A percentile compares a stretch with the other conserved stretches of the same genome.
Conservation (phyloP, 92 coral and sea anemone species). For the Plumapathes pennacea region DNA sequence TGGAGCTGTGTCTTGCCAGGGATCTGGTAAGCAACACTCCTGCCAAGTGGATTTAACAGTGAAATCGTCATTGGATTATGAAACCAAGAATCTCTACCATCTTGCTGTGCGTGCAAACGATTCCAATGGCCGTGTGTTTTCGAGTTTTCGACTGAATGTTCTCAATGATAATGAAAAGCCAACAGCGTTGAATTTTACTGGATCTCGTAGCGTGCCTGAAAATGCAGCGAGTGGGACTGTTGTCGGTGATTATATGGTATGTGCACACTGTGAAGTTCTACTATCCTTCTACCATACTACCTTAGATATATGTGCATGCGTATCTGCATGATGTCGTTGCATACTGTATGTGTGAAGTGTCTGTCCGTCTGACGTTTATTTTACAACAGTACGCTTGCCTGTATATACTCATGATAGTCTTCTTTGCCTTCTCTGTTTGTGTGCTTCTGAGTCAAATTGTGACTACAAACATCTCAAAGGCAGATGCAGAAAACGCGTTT, state of each 20-base stretch:
- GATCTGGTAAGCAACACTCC: slow-evolving; percentile 38
- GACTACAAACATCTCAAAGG: no score
- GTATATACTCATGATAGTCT: no score
- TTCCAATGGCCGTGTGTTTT: slow-evolving; percentile 47
- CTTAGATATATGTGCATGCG: no score
- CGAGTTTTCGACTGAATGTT: slow-evolving; percentile 51
- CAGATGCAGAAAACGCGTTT: no score
- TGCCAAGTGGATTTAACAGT: slow-evolving; percentile 63
- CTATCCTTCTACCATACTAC: no score
- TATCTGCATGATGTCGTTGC: no score
- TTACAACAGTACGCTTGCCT: no score
- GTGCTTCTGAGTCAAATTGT: no score
- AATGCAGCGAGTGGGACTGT: slow-evolving; percentile 60
- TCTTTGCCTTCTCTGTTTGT: no score
- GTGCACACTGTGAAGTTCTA: no score
- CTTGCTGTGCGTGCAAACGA: slow-evolving; percentile 67
- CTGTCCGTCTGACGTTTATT: no score
- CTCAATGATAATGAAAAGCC: slow-evolving; percentile 79
- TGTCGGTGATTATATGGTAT: slow-evolving; percentile 77
- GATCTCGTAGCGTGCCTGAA: slow-evolving; percentile 55
- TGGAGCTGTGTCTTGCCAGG: slow-evolving; percentile 19
- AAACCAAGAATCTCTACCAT: slow-evolving; percentile 34
- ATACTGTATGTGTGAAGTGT: no score
- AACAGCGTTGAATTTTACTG: slow-evolving; percentile 54
- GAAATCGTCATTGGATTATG: slow-evolving; percentile 72